Percentiles rank a stretch among this genome's conserved stretches.
phyloP scores from a whole-genome alignment of 2,888 invertebrate species.

The Phortica okadai region DNA sequence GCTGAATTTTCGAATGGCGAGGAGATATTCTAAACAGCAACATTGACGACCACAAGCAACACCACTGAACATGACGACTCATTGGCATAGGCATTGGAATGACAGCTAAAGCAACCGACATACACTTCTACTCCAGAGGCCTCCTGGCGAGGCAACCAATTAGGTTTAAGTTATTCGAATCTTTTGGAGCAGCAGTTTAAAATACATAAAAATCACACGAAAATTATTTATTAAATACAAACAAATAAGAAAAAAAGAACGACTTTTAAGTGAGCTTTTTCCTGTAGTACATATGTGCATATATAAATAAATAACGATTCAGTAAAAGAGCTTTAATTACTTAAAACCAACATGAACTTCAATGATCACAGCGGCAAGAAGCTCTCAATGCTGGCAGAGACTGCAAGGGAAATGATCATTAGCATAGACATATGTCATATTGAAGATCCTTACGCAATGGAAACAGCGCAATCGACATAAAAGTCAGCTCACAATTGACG shows the following conservation, averaged over 20 bases:
- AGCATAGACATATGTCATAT: not conserved
- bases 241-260: not conserved
- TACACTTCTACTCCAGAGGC: constrained; percentile 34
- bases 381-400: constrained; percentile 37
- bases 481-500: constrained; percentile 46
- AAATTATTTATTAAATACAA: constrained; percentile 1
- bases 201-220: not conserved
- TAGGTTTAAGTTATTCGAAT: constrained; percentile 20
- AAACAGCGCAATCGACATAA: constrained; percentile 47
- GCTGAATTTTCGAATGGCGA: constrained; percentile 22
- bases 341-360: constrained; percentile 1
- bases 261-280: constrained; percentile 20
- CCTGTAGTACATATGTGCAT: constrained; percentile 22
- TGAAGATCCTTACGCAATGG: constrained; percentile 49
- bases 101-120: not conserved
- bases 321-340: not conserved
- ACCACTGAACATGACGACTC: not conserved
- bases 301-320: constrained; percentile 23
- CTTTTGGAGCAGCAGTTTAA: constrained; percentile 61
- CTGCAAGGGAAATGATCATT: constrained; percentile 3
- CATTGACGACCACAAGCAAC: not conserved
- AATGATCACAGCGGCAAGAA: constrained; percentile 42
- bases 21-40: constrained; percentile 41
- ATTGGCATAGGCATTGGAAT: constrained; percentile 9
- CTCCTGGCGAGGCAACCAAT: constrained; percentile 42